phyloP scores from a whole-genome alignment of 1,140 invertebrate genomes.

The Apocrypta bakeri region DNA sequence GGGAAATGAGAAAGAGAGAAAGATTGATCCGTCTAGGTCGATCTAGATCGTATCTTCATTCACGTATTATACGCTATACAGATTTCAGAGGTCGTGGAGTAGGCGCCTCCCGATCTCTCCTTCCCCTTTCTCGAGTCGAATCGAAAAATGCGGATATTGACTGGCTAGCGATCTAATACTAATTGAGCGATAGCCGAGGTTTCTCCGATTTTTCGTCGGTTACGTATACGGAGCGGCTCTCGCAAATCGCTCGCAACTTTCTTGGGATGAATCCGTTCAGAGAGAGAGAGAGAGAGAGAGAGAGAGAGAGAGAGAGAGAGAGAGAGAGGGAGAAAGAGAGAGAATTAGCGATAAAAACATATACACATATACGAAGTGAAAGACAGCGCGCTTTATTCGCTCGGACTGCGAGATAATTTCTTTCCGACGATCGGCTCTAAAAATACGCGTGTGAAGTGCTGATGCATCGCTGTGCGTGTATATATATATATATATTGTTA shows the following conservation, averaged over 20 bases:
- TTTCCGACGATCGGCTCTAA: constrained; percentile 5
- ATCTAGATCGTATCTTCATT: constrained; percentile 37
- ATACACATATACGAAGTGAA: background rate
- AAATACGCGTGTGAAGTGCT: constrained; percentile 13
- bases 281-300: no score
- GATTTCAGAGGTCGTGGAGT: constrained; percentile 27
- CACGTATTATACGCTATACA: background rate
- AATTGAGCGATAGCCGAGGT: constrained; percentile 35
- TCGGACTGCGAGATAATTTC: background rate
- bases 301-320: no score
- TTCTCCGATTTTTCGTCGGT: constrained; percentile 24
- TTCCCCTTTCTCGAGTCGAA: background rate
- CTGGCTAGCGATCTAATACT: constrained; percentile 30
- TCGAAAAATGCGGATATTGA: constrained; percentile 38
- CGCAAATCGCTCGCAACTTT: background rate
- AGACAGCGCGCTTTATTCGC: constrained; percentile 1
- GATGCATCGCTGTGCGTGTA: no score
- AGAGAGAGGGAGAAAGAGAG: background rate
- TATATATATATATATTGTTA: background rate
- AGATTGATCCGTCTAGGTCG: constrained; percentile 26
- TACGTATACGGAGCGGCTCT: background rate
- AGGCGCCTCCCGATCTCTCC: background rate
- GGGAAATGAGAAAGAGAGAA: background rate
- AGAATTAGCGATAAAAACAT: constrained; percentile 3
- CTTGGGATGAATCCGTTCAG: no score